Percentiles rank a stretch among this genome's conserved stretches.
phyloP scores from a whole-genome alignment of 2,797 vertebrate species.

The Gephyroberyx darwinii region DNA sequence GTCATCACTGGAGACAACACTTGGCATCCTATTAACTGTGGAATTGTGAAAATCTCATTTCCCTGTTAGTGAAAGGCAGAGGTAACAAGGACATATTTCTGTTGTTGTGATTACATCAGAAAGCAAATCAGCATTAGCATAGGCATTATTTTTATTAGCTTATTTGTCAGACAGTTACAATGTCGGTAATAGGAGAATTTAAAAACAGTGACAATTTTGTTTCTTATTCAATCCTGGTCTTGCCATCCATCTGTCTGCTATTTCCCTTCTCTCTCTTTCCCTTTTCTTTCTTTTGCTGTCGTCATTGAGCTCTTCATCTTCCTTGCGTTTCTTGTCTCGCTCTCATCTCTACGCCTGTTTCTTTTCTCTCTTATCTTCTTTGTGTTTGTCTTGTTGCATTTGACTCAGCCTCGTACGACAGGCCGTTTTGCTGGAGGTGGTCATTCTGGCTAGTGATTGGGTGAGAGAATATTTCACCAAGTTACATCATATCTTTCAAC shows the following conservation, averaged over 20 bases:
- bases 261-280: constrained; percentile 1
- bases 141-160: constrained; percentile 27
- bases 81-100: constrained; percentile 19
- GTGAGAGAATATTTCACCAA: constrained; percentile 38
- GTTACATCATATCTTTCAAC: constrained; percentile 62
- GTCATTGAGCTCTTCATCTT: constrained; percentile 43
- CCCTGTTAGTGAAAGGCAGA: constrained; percentile 16
- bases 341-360: constrained; percentile 42
- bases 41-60: constrained; percentile 38
- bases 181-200: constrained; percentile 10
- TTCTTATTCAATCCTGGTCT: constrained; percentile 21
- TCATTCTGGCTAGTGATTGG: constrained; percentile 26
- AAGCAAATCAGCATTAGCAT: constrained; percentile 16
- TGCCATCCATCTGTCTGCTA: constrained; percentile 9
- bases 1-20: background rate
- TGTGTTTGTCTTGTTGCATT: constrained; percentile 39
- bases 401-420: constrained; percentile 4
- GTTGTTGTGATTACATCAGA: background rate
- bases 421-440: constrained; percentile 38
- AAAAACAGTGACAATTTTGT: constrained; percentile 14
- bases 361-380: constrained; percentile 45
- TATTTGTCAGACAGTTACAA: constrained; percentile 16
- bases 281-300: constrained; percentile 30
- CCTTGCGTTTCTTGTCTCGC: constrained; percentile 33
- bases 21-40: constrained; percentile 26